Base-by-base conservation (phyloP, 2,113 vertebrate genomes). In the Xerus inauris region DNA sequence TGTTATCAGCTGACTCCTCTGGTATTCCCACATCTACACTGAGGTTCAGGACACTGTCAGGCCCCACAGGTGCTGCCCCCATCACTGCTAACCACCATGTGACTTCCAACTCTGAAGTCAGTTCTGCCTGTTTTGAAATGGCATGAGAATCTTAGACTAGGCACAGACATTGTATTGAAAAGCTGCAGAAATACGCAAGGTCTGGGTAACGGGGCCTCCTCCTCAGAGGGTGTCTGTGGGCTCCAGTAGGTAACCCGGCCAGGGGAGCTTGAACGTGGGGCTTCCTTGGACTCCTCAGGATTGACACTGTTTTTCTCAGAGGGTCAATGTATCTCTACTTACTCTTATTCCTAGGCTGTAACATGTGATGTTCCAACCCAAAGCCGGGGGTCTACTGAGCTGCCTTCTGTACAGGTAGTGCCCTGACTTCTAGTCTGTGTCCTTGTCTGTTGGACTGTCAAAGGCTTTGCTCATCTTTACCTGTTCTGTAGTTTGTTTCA, bases 351-450 rank as follows among this genome's bases (percentile, higher is more conserved):
- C 49, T 54, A 1, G 2, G 10, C 17, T n/a, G 62, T 32, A 47
- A 47, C 12, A 57, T 26, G 82, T 35, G 17, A 14, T 12, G 16
- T 64, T 42, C 9, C 8, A 40, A 2, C 38, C 13, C 83, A 40
- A 40, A 64, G 30, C 3, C 9, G 16, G 65, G 28, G 19, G 32
- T 16, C 71, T n/a, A 69, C n/a, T 16, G 40, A 69, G 4, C 22
- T 0, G 0, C 8, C 24, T 7, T 83, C 12, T 2, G 0, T 35
- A 10, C 20, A 22, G 16, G 22, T 1, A 40, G 26, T 3, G 6
- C 22, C 45, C 6, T 47, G 51, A 54, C 26, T 65, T 38, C 13
- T 12, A 54, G 59, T 12, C 35, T 45, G 47, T 7, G 8, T 30
- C 64, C 24, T 38, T 7, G 14, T 9, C 40, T 62, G 26, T 16